Evolutionary conservation across 2,113 vertebrate genomes (phyloP).

Genomic region (Atherinomorus stipes): DNA sequence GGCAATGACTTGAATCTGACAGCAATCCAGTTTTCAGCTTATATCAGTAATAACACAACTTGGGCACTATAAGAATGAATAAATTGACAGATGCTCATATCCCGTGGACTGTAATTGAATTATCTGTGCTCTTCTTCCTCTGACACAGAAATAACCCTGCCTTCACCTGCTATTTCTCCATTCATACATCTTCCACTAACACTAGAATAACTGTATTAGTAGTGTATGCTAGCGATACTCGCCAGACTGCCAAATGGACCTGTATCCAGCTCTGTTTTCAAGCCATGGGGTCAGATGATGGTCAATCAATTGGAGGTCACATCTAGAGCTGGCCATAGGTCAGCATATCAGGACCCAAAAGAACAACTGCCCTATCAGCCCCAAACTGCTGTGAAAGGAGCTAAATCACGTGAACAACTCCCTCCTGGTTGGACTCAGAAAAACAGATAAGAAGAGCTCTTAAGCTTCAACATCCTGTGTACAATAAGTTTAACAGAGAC

Average conservation of each 20-base stretch:
- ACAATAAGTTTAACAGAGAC: not conserved
- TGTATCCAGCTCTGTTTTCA: slow-evolving; percentile 52
- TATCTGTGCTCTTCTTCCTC: slow-evolving; percentile 84
- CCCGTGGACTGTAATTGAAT: slow-evolving; percentile 84
- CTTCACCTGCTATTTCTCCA: slow-evolving; percentile 85
- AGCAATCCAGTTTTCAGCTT: slow-evolving; percentile 42
- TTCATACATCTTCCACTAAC: slow-evolving; percentile 92
- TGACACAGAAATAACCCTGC: slow-evolving; percentile 89
- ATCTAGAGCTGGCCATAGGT: slow-evolving; percentile 65
- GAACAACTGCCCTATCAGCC: slow-evolving; percentile 60
- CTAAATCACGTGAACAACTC: slow-evolving; percentile 57
- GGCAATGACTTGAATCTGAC: slow-evolving; percentile 38
- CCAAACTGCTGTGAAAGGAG: slow-evolving; percentile 35
- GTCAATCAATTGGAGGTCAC: slow-evolving; percentile 84
- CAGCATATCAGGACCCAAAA: slow-evolving; percentile 64
- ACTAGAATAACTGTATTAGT: slow-evolving; percentile 90
- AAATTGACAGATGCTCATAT: slow-evolving; percentile 67
- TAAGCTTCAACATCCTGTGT: not conserved
- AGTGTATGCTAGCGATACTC: slow-evolving; percentile 88
- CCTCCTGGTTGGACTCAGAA: slow-evolving; percentile 25
- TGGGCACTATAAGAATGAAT: slow-evolving; percentile 52
- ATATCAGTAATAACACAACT: slow-evolving; percentile 40
- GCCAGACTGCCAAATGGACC: slow-evolving; percentile 66
- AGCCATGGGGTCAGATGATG: slow-evolving; percentile 81
- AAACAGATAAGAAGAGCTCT: slow-evolving; percentile 32